Conservation (phyloP, 2,888 invertebrate species). For the Mylabris sibirica region DNA sequence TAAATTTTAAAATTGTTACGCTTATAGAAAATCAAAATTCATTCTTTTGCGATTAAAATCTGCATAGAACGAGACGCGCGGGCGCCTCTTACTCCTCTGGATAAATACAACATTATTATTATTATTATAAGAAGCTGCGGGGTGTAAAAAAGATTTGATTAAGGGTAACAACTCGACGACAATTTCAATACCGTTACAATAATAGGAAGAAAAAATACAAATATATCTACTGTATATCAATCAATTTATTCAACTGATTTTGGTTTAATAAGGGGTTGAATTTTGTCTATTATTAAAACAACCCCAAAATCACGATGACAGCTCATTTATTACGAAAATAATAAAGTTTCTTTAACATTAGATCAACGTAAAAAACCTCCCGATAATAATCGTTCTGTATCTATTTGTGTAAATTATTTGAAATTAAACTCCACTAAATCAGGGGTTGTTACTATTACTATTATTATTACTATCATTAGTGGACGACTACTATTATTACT, state of each 20-base stretch:
- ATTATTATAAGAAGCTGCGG: constrained; percentile 50
- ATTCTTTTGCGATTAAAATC: constrained; percentile 61
- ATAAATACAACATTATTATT: constrained; percentile 45
- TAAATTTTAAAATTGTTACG: constrained; percentile 48
- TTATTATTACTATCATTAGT: neutral
- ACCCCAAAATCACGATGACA: constrained; percentile 15
- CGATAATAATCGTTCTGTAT: neutral
- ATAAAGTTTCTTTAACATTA: neutral
- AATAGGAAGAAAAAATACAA: constrained; percentile 19
- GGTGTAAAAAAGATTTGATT: constrained; percentile 46
- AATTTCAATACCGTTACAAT: neutral
- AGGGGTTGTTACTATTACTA: neutral
- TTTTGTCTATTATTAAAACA: constrained; percentile 20
- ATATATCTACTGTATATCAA: neutral
- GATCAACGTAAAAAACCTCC: neutral
- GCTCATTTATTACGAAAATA: constrained; percentile 18
- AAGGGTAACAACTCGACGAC: constrained; percentile 20
- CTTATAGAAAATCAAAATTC: constrained; percentile 61
- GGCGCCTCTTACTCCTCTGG: constrained; percentile 37
- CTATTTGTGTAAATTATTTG: neutral
- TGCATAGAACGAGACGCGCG: constrained; percentile 45
- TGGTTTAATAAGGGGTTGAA: constrained; percentile 29
- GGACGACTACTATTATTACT: constrained; percentile 17
- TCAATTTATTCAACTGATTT: constrained; percentile 1
- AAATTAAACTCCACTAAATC: neutral